Percentiles rank a stretch among this genome's conserved stretches.
Evolutionary conservation across 2,888 invertebrate species (phyloP).

Genomic region (Eupsilia transversa): DNA sequence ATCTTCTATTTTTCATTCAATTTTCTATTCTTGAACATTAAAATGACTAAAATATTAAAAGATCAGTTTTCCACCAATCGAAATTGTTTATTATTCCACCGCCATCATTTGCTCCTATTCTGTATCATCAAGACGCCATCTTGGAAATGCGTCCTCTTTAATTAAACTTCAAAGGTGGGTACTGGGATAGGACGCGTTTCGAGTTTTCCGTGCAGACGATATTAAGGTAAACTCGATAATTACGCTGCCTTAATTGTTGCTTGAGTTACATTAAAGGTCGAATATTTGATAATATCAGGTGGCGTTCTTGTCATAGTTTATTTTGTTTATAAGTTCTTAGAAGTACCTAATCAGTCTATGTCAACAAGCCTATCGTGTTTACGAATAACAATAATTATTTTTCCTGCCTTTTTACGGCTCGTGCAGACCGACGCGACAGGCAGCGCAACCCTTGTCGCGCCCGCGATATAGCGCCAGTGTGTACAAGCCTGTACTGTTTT

Average conservation of each 20-base stretch:
- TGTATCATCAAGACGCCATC: slow-evolving; percentile 46
- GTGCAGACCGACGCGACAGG: too few relatives aligned
- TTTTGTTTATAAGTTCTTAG: neutral
- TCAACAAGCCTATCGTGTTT: neutral
- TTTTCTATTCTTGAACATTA: neutral
- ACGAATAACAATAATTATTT: neutral
- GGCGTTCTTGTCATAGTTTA: slow-evolving; percentile 24
- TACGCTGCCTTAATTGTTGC: slow-evolving; percentile 54
- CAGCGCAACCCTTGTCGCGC: too few relatives aligned
- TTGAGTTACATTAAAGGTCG: slow-evolving; percentile 42
- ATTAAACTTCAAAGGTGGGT: slow-evolving; percentile 69
- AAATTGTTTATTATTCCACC: slow-evolving; percentile 31
- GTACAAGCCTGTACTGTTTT: too few relatives aligned
- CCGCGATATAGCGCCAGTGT: too few relatives aligned
- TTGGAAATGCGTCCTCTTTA: slow-evolving; percentile 65
- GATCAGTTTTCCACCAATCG: neutral
- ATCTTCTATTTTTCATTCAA: neutral
- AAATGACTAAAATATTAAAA: neutral
- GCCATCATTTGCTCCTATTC: slow-evolving; percentile 16
- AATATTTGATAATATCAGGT: slow-evolving; percentile 26
- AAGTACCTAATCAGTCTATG: neutral
- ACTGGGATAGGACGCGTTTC: slow-evolving; percentile 43
- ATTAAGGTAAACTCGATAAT: slow-evolving; percentile 63
- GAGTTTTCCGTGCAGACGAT: slow-evolving; percentile 59
- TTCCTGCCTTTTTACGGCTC: neutral